A percentile compares a stretch with the other conserved stretches of the same genome.
phyloP scores from a whole-genome alignment of 2,797 vertebrate species.

The Pantherophis alleghaniensis region DNA sequence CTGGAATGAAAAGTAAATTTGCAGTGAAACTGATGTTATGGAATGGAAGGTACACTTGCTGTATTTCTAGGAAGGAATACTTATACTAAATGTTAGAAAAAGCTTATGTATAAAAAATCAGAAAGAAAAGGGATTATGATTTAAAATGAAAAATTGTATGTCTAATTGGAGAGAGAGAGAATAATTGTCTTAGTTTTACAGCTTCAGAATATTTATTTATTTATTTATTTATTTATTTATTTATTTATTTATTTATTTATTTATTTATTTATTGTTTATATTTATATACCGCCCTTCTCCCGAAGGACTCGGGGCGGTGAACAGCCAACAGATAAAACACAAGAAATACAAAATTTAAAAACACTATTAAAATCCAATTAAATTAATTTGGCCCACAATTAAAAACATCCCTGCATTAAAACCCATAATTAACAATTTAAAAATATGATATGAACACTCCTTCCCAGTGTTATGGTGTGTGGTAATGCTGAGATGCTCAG shows the following conservation, averaged over 20 bases:
- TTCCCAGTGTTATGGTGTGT: neutral
- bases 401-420: too few species aligned
- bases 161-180: neutral
- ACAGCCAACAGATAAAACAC: too few species aligned
- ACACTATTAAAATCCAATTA: too few species aligned
- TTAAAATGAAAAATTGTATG: neutral
- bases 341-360: too few species aligned
- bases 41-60: neutral
- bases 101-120: neutral
- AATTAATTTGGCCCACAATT: too few species aligned
- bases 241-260: too few species aligned
- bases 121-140: neutral
- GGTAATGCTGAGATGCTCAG: neutral
- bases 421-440: too few species aligned
- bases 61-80: neutral
- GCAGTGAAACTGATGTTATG: neutral
- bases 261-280: too few species aligned
- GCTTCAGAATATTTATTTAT: neutral
- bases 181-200: neutral
- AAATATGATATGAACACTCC: neutral
- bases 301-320: too few species aligned
- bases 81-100: neutral
- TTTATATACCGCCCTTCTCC: too few species aligned
- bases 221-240: too few species aligned
- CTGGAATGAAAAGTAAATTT: neutral